Conservation (phyloP, 2,113 vertebrate species). For the Athene noctua region DNA sequence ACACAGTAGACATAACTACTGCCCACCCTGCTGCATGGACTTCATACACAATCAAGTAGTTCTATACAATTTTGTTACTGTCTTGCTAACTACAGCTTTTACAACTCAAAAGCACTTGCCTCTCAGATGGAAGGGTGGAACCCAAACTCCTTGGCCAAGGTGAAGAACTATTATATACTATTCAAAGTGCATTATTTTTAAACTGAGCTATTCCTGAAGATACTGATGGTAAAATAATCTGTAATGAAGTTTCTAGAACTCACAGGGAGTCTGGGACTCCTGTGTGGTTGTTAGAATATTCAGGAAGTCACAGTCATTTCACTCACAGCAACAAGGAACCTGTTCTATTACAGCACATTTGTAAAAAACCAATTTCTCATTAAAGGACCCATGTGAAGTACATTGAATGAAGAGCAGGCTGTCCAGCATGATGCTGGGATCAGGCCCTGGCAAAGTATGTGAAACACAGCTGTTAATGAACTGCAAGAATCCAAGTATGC, state of each 20-base stretch:
- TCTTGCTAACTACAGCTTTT: neutral
- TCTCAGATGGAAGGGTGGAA: neutral
- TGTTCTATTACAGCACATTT: neutral
- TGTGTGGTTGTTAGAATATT: neutral
- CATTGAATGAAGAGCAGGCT: neutral
- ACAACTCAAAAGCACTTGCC: neutral
- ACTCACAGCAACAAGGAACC: neutral
- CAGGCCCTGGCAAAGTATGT: neutral
- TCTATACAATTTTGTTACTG: neutral
- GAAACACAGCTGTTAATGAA: neutral
- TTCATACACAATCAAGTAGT: rapidly evolving
- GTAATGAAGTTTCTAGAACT: neutral
- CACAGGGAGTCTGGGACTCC: neutral
- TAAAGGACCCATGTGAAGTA: neutral
- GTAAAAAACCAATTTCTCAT: neutral
- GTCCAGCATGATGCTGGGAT: rapidly evolving
- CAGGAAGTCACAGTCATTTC: neutral
- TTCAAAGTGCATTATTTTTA: neutral
- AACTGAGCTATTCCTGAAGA: neutral
- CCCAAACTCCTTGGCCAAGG: neutral
- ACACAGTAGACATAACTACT: rapidly evolving
- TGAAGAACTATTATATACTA: neutral
- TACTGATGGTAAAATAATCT: neutral
- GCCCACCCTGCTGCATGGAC: neutral
- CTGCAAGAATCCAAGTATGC: neutral